phyloP scores from a whole-genome alignment of 2,888 invertebrate species.

The Apodemia mormo region DNA sequence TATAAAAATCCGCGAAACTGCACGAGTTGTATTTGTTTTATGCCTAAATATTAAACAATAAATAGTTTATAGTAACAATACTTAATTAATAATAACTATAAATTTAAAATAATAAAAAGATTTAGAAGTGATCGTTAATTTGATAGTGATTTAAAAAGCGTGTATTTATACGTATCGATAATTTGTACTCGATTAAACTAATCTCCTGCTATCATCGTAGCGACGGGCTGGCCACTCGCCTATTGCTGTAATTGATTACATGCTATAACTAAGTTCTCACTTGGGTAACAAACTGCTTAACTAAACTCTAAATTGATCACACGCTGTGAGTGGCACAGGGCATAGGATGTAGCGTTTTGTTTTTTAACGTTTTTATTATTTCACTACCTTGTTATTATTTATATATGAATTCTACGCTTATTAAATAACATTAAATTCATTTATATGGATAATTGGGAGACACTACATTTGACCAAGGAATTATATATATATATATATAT shows the following conservation, averaged over 20 bases:
- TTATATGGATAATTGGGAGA: too few relatives aligned
- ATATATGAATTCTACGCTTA: too few relatives aligned
- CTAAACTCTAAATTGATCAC: conserved; percentile 49
- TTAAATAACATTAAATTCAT: too few relatives aligned
- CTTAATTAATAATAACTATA: background rate
- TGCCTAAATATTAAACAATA: too few relatives aligned
- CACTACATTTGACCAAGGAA: too few relatives aligned
- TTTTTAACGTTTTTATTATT: background rate
- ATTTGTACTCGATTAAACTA: conserved; percentile 16
- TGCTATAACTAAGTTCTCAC: conserved; percentile 51
- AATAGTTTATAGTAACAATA: too few relatives aligned
- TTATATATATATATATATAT: too few relatives aligned
- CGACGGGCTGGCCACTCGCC: conserved; percentile 27
- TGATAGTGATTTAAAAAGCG: conserved; percentile 6
- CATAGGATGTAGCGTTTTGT: conserved; percentile 24
- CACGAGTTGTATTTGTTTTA: too few relatives aligned
- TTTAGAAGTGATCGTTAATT: conserved; percentile 2
- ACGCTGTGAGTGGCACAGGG: conserved; percentile 45
- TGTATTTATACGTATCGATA: conserved; percentile 15
- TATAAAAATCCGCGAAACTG: too few relatives aligned
- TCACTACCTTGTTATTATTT: background rate
- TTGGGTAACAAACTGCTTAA: conserved; percentile 49
- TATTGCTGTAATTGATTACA: conserved; percentile 55
- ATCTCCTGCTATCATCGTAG: conserved; percentile 10
- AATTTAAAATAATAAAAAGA: background rate